Base-by-base conservation (phyloP, 2,888 invertebrate genomes). In the Eremobia ochroleuca region DNA sequence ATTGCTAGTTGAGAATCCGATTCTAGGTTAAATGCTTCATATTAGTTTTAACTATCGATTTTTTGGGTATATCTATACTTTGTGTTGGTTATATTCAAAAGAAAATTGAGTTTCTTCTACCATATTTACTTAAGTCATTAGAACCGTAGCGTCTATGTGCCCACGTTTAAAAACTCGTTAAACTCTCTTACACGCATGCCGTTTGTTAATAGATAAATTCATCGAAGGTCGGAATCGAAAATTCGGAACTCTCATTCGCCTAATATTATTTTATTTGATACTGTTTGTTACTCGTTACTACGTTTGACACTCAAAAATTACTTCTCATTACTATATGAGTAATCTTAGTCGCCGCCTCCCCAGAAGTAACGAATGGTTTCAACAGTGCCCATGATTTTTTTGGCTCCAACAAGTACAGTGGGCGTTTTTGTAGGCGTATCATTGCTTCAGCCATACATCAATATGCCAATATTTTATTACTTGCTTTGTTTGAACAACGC, bases 381-480 rank as follows among this genome's bases (percentile, higher is more conserved):
- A 81, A 49, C 58, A 55, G 68, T 81, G 79, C 69, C 80, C 79
- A 84, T 87, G 77, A 71, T 76, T 81, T 85, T 88, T 87, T 85
- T 87, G 82, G 82, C 85, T 77, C n/a, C 69, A 73, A 77, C 49
- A 78, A 68, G 11, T 15, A 34, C 52, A 52, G 88, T 89, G 87
- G 88, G 91, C 77, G 88, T 82, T 52, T 75, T 76, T 78, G 90
- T 91, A 89, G 90, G 91, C 83, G 90, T 85, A 73, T 76, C 83
- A 64, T 71, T 83, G 69, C 79, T 85, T 78, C 82, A 75, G 76
- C 76, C 31, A 86, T 85, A 81, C 69, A 81, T 81, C 84, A 82
- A 78, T 80, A 70, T 83, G 80, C 80, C 86, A 83, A 84, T 84
- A 77, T 87, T 91, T 90, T 90, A 90, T 91, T 83, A 83, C 81